Base-by-base conservation (phyloP, 2,113 vertebrate genomes). In the Grammomys surdaster region DNA sequence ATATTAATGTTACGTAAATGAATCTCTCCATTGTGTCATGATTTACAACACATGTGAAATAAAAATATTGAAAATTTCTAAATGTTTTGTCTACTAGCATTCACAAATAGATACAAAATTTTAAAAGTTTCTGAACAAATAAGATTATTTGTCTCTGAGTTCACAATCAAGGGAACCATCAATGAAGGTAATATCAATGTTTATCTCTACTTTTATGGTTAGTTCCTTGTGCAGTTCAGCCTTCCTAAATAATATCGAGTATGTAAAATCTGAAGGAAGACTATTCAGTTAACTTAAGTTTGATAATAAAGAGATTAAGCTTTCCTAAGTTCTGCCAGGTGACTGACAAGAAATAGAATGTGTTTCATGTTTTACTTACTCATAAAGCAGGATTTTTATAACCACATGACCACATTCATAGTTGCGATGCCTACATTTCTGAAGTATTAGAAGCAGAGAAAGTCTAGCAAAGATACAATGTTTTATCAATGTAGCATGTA, bases 1-100 rank as follows among this genome's bases (percentile, higher is more conserved):
- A 75, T 84, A 19, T 84, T 33, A n/a, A 80, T 63, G 43, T 65
- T 82, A 75, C n/a, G 40, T 26, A 77, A 31, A 92, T 80, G n/a
- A 69, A 82, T 46, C 24, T 12, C 40, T 88, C 72, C n/a, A 60
- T 63, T n/a, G 24, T 70, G 56, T 88, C 24, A 72, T 31, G 19
- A 93, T 88, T 76, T 90, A 82, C 5, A 88, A 88, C 40, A 58
- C 54, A 56, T 28, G 7, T 93, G n/a, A 95, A 96, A 72, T 5
- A 75, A 87, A 95, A 95, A 78, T 88, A 88, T 46, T 93, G 90
- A 60, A 81, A 63, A 48, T 88, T 88, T 86, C 22, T 2, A 84
- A 77, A 33, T 63, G 20, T 88, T 76, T 91, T 63, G 51, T 85
- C 60, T 48, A 73, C 20, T 56, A 72, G 11, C 8, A 58, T 20